phyloP scores from a whole-genome alignment of 1,140 invertebrate species.

The Drosophila burlai region DNA sequence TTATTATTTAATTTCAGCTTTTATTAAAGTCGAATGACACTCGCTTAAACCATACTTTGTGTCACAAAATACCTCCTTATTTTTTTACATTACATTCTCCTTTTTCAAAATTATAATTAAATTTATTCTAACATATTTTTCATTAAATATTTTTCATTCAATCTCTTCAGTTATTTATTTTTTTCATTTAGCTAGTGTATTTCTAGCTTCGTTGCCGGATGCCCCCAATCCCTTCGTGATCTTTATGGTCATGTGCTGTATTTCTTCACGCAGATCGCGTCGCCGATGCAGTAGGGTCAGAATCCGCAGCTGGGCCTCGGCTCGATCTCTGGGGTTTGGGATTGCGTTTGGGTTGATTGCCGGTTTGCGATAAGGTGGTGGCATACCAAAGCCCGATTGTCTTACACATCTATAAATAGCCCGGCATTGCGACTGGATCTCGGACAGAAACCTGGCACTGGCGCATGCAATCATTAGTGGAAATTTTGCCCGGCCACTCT shows the following conservation, averaged over 20 bases:
- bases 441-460: constrained; percentile 37
- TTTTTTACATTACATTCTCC: background rate
- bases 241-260: constrained; percentile 74
- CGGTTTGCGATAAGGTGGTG: constrained; percentile 70
- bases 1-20: background rate
- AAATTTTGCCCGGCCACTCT: constrained; percentile 53
- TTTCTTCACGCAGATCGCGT: constrained; percentile 79
- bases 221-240: constrained; percentile 49
- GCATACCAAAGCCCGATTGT: constrained; percentile 75
- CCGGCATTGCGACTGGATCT: constrained; percentile 6
- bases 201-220: constrained; percentile 6
- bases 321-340: constrained; percentile 27
- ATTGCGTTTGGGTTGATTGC: constrained; percentile 58
- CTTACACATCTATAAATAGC: constrained; percentile 78
- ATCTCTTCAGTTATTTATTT: background rate
- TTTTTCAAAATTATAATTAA: background rate
- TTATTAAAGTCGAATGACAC: background rate
- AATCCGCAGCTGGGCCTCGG: constrained; percentile 25
- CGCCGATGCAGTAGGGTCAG: constrained; percentile 54
- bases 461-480: constrained; percentile 80
- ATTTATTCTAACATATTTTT: background rate
- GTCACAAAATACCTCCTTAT: background rate
- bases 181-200: constrained; percentile 7
- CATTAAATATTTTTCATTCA: background rate
- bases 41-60: too few relatives aligned